Evolutionary conservation across 1,140 invertebrate species (phyloP).

Genomic region (Diplogasteroides magnus): DNA sequence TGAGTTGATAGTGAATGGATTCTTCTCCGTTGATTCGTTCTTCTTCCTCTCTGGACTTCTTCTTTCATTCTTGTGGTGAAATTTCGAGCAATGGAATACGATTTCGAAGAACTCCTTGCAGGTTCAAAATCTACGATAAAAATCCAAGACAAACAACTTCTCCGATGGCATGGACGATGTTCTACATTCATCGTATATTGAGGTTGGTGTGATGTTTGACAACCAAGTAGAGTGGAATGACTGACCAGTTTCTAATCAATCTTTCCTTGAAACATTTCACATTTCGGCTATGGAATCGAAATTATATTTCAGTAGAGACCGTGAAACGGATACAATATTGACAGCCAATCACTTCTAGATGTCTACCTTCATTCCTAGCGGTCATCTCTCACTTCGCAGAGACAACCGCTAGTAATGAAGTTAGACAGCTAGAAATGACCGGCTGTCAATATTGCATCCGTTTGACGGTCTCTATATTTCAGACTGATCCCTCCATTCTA

Average conservation of each 20-base stretch:
- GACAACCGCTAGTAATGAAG: too few species aligned
- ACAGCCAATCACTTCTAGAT: too few species aligned
- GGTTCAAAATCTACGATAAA: conserved; percentile 31
- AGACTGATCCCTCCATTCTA: not conserved
- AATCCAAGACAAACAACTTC: conserved; percentile 25
- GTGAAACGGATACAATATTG: too few species aligned
- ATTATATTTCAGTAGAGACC: too few species aligned
- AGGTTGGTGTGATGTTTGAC: conserved; percentile 20
- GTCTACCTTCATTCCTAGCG: too few species aligned
- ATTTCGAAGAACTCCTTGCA: conserved; percentile 26
- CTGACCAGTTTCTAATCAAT: too few species aligned
- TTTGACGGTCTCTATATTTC: conserved; percentile 1
- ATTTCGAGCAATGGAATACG: not conserved
- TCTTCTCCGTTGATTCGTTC: not conserved
- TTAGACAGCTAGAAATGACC: too few species aligned
- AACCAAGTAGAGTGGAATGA: conserved; percentile 4
- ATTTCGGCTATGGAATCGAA: conserved; percentile 17
- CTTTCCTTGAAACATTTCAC: too few species aligned
- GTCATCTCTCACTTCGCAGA: too few species aligned
- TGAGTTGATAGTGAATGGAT: not conserved
- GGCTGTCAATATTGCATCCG: too few species aligned
- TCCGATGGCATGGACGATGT: conserved; percentile 29
- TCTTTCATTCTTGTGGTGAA: not conserved
- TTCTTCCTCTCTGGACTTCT: not conserved
- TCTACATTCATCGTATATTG: conserved; percentile 36